Evolutionary conservation across 2,888 invertebrate species (phyloP).

Genomic region (Zelleria hepariella): DNA sequence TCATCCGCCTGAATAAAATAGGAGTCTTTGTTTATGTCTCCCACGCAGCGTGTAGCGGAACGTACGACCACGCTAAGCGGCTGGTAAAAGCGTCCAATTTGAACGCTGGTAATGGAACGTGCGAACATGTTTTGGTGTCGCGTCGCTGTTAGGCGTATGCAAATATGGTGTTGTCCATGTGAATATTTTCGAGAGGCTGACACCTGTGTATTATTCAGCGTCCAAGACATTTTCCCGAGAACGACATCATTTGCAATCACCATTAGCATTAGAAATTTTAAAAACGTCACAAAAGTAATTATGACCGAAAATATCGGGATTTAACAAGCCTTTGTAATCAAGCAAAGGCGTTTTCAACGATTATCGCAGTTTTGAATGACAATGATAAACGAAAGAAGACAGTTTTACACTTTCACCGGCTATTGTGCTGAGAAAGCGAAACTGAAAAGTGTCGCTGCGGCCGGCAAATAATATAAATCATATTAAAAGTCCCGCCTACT

Average conservation of each 20-base stretch:
- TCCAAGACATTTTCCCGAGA: neutral
- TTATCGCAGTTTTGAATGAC: slow-evolving; percentile 4
- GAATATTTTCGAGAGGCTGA: too few relatives aligned
- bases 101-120: slow-evolving; percentile 26
- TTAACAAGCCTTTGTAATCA: slow-evolving; percentile 7
- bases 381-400: slow-evolving; percentile 16
- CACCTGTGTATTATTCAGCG: neutral
- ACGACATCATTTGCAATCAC: neutral
- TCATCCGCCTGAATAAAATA: slow-evolving; percentile 32
- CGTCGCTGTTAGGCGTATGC: slow-evolving; percentile 33
- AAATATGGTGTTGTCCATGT: slow-evolving; percentile 12
- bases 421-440: slow-evolving; percentile 14
- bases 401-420: slow-evolving; percentile 14
- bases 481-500: slow-evolving; percentile 12
- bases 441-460: slow-evolving; percentile 15
- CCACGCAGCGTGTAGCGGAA: slow-evolving; percentile 55
- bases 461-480: slow-evolving; percentile 13
- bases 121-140: slow-evolving; percentile 34
- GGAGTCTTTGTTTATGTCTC: slow-evolving; percentile 50
- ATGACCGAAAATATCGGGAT: neutral
- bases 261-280: neutral
- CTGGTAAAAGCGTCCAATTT: slow-evolving; percentile 19
- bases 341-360: neutral
- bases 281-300: neutral
- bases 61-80: slow-evolving; percentile 31